Percentiles rank a stretch among this genome's conserved stretches.
phyloP scores from a whole-genome alignment of 30 jellyfish, hydroid and myxozoan species.

The Rhopilema esculentum region DNA sequence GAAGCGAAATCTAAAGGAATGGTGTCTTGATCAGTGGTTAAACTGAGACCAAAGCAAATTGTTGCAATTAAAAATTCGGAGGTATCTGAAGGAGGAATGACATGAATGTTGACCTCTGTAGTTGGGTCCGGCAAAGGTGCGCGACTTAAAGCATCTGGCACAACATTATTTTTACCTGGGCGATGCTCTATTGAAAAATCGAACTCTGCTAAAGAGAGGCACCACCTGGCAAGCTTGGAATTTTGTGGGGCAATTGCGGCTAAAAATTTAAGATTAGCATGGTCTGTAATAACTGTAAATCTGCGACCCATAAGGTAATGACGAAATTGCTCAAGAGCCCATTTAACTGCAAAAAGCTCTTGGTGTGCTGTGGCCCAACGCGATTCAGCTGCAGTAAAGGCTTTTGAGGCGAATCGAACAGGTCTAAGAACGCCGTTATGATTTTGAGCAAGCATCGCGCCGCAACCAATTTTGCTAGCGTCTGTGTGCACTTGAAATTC shows the following conservation, averaged over 20 bases:
- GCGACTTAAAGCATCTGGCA: constrained; percentile 45
- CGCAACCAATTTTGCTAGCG: constrained; percentile 46
- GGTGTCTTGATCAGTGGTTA: not conserved
- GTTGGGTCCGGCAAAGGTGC: constrained; percentile 27
- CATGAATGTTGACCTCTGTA: constrained; percentile 35
- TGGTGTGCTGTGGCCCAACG: constrained; percentile 48
- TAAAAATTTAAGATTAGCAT: constrained; percentile 38
- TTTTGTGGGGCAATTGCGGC: constrained; percentile 49
- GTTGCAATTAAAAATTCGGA: not conserved
- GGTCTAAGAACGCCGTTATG: constrained; percentile 17
- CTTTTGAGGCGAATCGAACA: constrained; percentile 1
- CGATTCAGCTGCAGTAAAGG: constrained; percentile 27
- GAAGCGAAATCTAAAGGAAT: not conserved
- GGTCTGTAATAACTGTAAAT: too few species aligned
- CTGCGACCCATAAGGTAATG: too few species aligned
- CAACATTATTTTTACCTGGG: constrained; percentile 46
- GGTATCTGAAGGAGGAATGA: constrained; percentile 20
- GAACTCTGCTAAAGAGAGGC: constrained; percentile 51
- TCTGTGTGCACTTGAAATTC: constrained; percentile 42
- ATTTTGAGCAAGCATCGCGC: constrained; percentile 26
- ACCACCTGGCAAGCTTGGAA: constrained; percentile 43
- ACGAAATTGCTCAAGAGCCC: too few species aligned
- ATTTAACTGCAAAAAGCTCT: too few species aligned
- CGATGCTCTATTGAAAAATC: constrained; percentile 45
- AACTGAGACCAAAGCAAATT: not conserved